Conservation (phyloP, 2,113 vertebrate species). For the Pristiophorus japonicus region DNA sequence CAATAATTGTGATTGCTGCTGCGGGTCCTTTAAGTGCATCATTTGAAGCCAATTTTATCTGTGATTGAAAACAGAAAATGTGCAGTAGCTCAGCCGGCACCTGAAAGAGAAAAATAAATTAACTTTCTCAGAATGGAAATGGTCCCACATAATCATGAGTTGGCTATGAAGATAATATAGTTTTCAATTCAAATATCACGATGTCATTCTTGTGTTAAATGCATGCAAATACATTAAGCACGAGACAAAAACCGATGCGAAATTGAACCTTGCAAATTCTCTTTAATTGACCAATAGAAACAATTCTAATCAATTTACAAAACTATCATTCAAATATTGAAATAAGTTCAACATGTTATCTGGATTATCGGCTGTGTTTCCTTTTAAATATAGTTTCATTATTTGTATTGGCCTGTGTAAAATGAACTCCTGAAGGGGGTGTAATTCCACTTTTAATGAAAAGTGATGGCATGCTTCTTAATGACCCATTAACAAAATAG, state of each 20-base stretch:
- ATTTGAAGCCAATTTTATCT: not conserved
- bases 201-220: not conserved
- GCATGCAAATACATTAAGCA: not conserved
- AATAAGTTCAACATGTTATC: not conserved
- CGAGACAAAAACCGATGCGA: not conserved
- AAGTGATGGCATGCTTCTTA: not conserved
- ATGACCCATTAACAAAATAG: not conserved
- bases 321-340: not conserved
- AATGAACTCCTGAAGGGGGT: not conserved
- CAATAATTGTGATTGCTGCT: not conserved
- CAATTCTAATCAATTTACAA: not conserved
- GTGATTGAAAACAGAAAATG: not conserved
- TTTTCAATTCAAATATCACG: not conserved
- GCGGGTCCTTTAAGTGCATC: not conserved
- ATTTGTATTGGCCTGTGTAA: not conserved
- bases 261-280: not conserved
- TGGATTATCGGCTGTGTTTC: not conserved
- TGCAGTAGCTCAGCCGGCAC: not conserved
- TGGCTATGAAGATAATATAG: not conserved
- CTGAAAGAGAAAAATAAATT: not conserved
- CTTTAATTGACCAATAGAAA: not conserved
- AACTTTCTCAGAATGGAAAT: not conserved
- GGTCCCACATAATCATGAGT: not conserved
- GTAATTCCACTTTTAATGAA: not conserved
- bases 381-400: not conserved